phyloP scores from a whole-genome alignment of 2,888 invertebrate species.

The Coelopa pilipes region DNA sequence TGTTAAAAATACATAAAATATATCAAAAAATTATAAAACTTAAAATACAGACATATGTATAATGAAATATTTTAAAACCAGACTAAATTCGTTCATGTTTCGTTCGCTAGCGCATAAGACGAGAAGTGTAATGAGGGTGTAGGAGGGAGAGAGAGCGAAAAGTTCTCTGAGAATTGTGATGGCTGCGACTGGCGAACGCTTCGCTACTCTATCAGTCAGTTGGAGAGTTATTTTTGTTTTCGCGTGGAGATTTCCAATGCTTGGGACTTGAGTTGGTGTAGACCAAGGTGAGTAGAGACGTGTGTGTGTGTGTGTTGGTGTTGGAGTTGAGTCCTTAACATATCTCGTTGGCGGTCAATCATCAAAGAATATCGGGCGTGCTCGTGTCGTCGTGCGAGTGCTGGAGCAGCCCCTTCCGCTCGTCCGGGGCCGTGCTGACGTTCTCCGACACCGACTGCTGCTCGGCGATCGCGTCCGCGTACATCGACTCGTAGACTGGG shows the following conservation, averaged over 20 bases:
- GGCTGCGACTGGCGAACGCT: slow-evolving; percentile 2
- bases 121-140: neutral
- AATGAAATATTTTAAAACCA: slow-evolving; percentile 5
- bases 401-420: slow-evolving; percentile 70
- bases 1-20: neutral
- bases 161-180: slow-evolving; percentile 9
- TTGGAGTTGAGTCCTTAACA: slow-evolving; percentile 40
- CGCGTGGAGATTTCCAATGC: slow-evolving; percentile 21
- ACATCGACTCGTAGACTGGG: slow-evolving; percentile 88
- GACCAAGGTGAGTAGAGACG: neutral
- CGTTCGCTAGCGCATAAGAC: slow-evolving; percentile 8
- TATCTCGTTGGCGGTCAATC: slow-evolving; percentile 57
- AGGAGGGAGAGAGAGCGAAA: neutral
- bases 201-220: slow-evolving; percentile 54
- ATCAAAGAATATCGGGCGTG: slow-evolving; percentile 67
- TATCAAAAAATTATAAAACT: slow-evolving; percentile 22
- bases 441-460: slow-evolving; percentile 56
- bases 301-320: slow-evolving; percentile 27
- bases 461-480: slow-evolving; percentile 67
- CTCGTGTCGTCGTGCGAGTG: slow-evolving; percentile 68
- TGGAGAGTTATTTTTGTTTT: slow-evolving; percentile 43
- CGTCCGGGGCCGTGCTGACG: slow-evolving; percentile 67
- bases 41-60: neutral
- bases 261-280: no score
- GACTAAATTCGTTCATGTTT: slow-evolving; percentile 33